Evolutionary conservation across 2,113 vertebrate genomes (phyloP), one percentile per base, ranked within the genome.

Genomic region (Nibea coibor): DNA sequence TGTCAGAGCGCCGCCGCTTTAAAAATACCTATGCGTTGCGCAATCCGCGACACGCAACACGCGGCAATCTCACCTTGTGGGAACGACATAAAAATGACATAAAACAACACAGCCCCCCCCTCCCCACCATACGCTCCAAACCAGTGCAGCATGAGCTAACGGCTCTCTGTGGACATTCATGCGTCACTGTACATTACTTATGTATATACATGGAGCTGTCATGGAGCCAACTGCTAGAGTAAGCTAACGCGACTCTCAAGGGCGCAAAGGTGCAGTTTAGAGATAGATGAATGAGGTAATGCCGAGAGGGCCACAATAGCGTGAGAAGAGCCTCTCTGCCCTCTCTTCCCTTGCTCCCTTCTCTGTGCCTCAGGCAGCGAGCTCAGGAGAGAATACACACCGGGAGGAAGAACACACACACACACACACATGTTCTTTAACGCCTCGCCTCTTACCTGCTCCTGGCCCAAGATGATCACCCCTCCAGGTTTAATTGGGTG

Each of bases 401-500:
- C 47, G 58, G 67, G 59, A 26, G 69, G 50, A 65, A 54, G 58
- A 75, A 74, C 56, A 68, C 64, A 70, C 69, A 65, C 53, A 67
- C 69, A 70, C 50, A 82, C 69, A 75, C 50, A 14, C 70, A 0
- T 28, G 45, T 43, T 73, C 64, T 62, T 48, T 50, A 28, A 26
- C 48, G 17, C 11, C 24, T 67, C 54, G 72, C 70, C 48, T 26
- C 98, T 94, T 89, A 99, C 98, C 97, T 99, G 98, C 75, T 99
- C 98, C 92, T 99, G 98, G 35, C 98, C 98, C 45, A 99, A 95
- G 90, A 99, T 97, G 88, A 99, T 95, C 83, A 98, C 96, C 72
- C 98, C 98, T 65, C 97, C 97, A 19, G 97, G 96, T 94, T 99
- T 99, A 96, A 99, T 98, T 90, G 98, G 98, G 89, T 99, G 98